Base-by-base conservation (phyloP, 2,113 vertebrate species). In the Sapajus apella region DNA sequence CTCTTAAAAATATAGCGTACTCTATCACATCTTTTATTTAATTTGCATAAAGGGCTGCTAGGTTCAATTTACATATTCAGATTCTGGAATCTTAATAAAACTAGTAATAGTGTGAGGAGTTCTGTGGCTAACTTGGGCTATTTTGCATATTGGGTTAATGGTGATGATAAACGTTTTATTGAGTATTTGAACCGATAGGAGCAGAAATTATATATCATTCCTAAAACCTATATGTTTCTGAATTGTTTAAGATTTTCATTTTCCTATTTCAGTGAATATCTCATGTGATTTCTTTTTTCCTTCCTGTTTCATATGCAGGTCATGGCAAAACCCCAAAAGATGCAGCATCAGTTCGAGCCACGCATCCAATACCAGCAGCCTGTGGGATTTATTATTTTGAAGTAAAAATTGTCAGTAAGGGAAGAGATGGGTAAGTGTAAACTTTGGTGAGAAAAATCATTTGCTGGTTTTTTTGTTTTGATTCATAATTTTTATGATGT, bases 321-420 rank as follows among this genome's bases (percentile, higher is more conserved):
- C 99, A 99, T 95, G 99, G 99, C 45, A 99, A 99, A 99, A 99
- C 99, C 77, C 99, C 99, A 6, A 99, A 99, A 99, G 99, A 99
- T 98, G 99, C 99, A 45, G 99, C 99, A 6, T 99, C 99, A 70
- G 99, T 99, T 94, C 99, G 99, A 37, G 99, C 99, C 95, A 99
- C 99, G 1, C 99, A 99, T 97, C 99, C 99, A 64, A 99, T 99
- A 98, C 99, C 99, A 94, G 99, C 99, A 30, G 99, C 99, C 95
- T 99, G 99, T 97, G 99, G 99, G 82, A 99, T 99, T 97, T 99
- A 99, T 98, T 99, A 99, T 98, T 99, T 99, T 8, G 99, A 99
- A 99, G 99, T 99, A 97, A 99, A 99, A 98, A 99, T 99, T 97
- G 99, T 99, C 98, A 99, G 99, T 98, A 99, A 99, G 98, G 99